Conservation (phyloP, 2,797 vertebrate species). For the Catostomus latipinnis region DNA sequence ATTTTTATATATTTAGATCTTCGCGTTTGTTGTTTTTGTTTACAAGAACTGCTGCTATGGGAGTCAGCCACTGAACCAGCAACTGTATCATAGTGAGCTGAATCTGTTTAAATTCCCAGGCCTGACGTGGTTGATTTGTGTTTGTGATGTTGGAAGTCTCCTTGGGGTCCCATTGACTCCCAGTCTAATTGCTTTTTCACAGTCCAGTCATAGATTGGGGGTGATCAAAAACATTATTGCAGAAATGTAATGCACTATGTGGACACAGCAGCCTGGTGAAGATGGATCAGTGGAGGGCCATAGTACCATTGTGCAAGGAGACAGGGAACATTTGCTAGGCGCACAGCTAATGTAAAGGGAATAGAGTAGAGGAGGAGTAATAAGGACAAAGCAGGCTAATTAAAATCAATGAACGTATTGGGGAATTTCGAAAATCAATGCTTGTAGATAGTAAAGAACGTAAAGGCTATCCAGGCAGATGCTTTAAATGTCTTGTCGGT, state of each 20-base stretch:
- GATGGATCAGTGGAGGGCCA: constrained; percentile 56
- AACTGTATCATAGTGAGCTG: constrained; percentile 36
- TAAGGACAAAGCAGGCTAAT: constrained; percentile 60
- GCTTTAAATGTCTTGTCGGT: constrained; percentile 25
- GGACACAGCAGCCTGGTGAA: constrained; percentile 47
- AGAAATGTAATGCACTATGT: constrained; percentile 48
- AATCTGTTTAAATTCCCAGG: constrained; percentile 48
- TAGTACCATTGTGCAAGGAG: constrained; percentile 45
- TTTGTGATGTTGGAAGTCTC: constrained; percentile 61
- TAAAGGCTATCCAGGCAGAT: constrained; percentile 9
- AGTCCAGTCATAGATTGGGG: constrained; percentile 47
- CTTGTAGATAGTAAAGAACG: constrained; percentile 18
- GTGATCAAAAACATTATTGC: constrained; percentile 60
- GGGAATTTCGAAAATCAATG: constrained; percentile 39
- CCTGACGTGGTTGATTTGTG: constrained; percentile 57
- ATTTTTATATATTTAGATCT: constrained; percentile 42
- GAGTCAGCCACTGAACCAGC: constrained; percentile 43
- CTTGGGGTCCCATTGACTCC: constrained; percentile 51
- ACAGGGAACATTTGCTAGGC: constrained; percentile 44
- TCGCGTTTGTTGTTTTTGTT: constrained; percentile 47
- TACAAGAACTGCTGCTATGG: constrained; percentile 42
- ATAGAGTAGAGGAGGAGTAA: constrained; percentile 46
- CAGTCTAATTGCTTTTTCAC: constrained; percentile 55
- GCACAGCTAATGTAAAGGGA: constrained; percentile 51
- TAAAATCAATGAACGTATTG: constrained; percentile 60